These are phyloP conservation scores for Campaea margaritaria DNA, from an alignment of 2,888 invertebrate species.

Conservation along the genomic window DNA sequence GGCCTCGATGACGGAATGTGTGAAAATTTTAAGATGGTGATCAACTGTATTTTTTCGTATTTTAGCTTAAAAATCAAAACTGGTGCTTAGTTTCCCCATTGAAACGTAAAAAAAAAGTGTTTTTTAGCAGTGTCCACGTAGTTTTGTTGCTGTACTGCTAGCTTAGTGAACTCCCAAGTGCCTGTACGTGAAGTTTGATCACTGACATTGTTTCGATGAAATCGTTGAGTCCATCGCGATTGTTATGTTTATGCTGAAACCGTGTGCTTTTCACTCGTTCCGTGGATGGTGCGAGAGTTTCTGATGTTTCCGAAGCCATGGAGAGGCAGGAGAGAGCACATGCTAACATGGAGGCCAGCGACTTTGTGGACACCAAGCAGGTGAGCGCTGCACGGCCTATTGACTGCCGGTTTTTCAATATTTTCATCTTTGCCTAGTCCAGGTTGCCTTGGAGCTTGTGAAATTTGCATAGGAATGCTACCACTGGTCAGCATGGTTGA, in stretches of 20 bases:
- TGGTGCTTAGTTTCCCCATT: slow-evolving; percentile 58
- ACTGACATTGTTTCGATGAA: slow-evolving; percentile 83
- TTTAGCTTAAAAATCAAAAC: slow-evolving; percentile 55
- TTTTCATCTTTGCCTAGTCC: slow-evolving; percentile 62
- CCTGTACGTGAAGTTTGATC: slow-evolving; percentile 73
- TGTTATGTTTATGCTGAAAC: slow-evolving; percentile 78
- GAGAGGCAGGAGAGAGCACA: slow-evolving; percentile 81
- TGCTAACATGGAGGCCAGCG: slow-evolving; percentile 87
- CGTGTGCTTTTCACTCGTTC: slow-evolving; percentile 66
- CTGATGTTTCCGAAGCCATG: slow-evolving; percentile 82
- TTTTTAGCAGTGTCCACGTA: slow-evolving; percentile 51
- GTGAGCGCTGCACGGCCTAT: slow-evolving; percentile 77
- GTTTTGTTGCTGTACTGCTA: slow-evolving; percentile 43
- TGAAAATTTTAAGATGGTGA: slow-evolving; percentile 83
- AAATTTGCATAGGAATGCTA: slow-evolving; percentile 50
- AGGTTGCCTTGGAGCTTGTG: slow-evolving; percentile 53
- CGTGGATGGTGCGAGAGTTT: slow-evolving; percentile 75
- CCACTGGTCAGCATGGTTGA: slow-evolving; percentile 33
- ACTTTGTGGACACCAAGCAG: slow-evolving; percentile 88
- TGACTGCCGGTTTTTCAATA: slow-evolving; percentile 71
- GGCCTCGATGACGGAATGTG: slow-evolving; percentile 84
- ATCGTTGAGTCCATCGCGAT: slow-evolving; percentile 76
- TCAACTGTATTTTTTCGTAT: slow-evolving; percentile 74
- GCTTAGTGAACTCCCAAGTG: slow-evolving; percentile 59
- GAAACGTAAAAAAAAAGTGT: slow-evolving; percentile 56